Conservation (phyloP, 2,888 invertebrate species). For the Acanthococcus lagerstroemiae region DNA sequence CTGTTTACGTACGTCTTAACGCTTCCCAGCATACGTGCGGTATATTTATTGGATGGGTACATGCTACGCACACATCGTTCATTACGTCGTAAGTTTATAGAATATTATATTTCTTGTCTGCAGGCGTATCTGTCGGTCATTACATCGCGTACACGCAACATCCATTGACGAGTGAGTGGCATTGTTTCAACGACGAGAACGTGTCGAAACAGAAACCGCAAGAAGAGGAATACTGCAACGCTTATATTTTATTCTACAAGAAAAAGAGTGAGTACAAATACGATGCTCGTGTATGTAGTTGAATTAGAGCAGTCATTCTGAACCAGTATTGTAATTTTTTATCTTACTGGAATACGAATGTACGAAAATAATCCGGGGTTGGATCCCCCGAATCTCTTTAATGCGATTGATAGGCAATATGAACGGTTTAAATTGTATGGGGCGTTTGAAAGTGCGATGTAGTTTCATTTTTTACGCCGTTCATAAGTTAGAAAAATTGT, state of each 20-base stretch:
- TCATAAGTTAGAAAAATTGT: no score
- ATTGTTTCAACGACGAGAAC: conserved; percentile 52
- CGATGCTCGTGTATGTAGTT: no score
- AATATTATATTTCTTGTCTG: conserved; percentile 28
- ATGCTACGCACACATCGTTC: neutral
- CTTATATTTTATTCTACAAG: conserved; percentile 55
- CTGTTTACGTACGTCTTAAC: no score
- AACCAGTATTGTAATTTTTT: no score
- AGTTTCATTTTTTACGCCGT: no score
- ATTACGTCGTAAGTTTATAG: neutral
- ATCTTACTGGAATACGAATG: no score
- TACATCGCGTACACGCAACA: conserved; percentile 53
- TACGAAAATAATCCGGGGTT: no score
- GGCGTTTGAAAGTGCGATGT: no score
- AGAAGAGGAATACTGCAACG: conserved; percentile 50
- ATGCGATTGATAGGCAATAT: no score
- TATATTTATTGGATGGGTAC: neutral
- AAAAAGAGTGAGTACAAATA: conserved; percentile 43
- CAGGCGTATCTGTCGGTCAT: conserved; percentile 52
- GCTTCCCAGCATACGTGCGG: neutral
- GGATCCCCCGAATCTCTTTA: no score
- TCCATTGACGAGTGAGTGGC: conserved; percentile 49
- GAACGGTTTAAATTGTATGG: no score
- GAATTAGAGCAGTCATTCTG: no score
- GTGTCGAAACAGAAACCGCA: conserved; percentile 48